Base-by-base conservation (phyloP, 2,888 invertebrate genomes). In the Plutella xylostella region DNA sequence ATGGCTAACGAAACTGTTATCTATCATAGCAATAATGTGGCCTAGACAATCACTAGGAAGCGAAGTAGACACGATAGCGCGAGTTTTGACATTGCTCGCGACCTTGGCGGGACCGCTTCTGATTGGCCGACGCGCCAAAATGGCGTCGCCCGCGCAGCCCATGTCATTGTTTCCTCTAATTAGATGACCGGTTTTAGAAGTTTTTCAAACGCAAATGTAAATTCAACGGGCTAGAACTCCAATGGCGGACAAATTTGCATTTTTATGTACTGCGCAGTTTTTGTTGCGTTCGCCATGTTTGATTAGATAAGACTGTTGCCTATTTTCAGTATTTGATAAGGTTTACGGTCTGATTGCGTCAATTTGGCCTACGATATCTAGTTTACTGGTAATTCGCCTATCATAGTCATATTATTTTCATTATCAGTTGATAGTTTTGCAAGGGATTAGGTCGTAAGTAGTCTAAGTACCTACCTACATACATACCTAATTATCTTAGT, bases 11-110 rank as follows among this genome's bases (percentile, higher is more conserved):
- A 60, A 69, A 37, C 15, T 60, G 49, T 59, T 72, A 71, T 72
- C 72, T 72, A 68, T 70, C 66, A 60, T 74, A 72, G 73, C 58
- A 68, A 76, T 69, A 64, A 45, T 39, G 22, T 39, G 70, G 72
- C 75, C 73, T 77, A 76, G 71, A 72, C 65, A 64, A 68, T 68
- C 59, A 71, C 72, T 72, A 78, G 80, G 80, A 80, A 82, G 79
- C 68, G 60, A n/a, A 28, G 38, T 31, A 14, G 41, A n/a, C 35
- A 17, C 40, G 43, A 39, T 43, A 43, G 35, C 34, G 49, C 55
- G 46, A 68, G 63, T 73, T 82, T 79, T 80, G 80, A 82, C 82
- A 82, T 82, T 80, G 82, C 67, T 61, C 56, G 47, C 67, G 72
- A 78, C 82, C 82, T 83, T 80, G 78, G 56, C 56, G 51, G 51